Evolutionary conservation across 1,140 invertebrate genomes (phyloP).

Genomic region (Trypoxylus dichotomus): DNA sequence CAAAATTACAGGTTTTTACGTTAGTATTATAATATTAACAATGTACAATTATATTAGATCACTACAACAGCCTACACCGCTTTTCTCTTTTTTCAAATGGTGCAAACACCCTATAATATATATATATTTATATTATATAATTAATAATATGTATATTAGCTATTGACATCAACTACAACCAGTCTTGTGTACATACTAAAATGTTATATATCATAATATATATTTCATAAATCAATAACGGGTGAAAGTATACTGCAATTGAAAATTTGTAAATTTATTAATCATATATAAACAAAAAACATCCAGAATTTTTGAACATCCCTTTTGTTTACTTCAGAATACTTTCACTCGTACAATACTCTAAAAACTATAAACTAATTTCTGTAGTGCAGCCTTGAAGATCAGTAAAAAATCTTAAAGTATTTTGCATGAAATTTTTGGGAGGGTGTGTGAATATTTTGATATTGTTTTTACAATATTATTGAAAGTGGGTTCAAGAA

Average conservation of each 20-base stretch:
- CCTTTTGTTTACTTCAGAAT: not conserved
- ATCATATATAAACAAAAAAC: not conserved
- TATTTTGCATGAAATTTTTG: slow-evolving; percentile 12
- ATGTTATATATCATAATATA: slow-evolving; percentile 19
- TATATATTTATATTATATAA: slow-evolving; percentile 22
- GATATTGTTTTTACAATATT: slow-evolving; percentile 1
- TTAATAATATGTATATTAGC: slow-evolving; percentile 22
- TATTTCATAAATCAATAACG: slow-evolving; percentile 5
- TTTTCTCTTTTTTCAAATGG: slow-evolving; percentile 25
- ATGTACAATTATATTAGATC: slow-evolving; percentile 22
- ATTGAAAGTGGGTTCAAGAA: not conserved
- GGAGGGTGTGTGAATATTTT: slow-evolving; percentile 1
- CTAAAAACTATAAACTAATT: slow-evolving; percentile 21
- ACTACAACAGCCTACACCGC: slow-evolving; percentile 22
- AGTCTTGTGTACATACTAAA: slow-evolving; percentile 25
- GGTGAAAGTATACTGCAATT: not conserved
- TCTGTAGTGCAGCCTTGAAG: slow-evolving; percentile 24
- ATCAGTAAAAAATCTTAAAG: slow-evolving; percentile 11
- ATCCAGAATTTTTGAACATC: not conserved
- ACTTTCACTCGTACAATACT: not conserved
- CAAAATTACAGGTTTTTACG: not conserved
- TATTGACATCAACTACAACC: slow-evolving; percentile 25
- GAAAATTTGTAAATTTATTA: not conserved
- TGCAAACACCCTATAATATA: slow-evolving; percentile 25
- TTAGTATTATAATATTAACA: slow-evolving; percentile 24